Evolutionary conservation across 23 tunicate species (phyloP).

Genomic region (Phallusia fumigata): DNA sequence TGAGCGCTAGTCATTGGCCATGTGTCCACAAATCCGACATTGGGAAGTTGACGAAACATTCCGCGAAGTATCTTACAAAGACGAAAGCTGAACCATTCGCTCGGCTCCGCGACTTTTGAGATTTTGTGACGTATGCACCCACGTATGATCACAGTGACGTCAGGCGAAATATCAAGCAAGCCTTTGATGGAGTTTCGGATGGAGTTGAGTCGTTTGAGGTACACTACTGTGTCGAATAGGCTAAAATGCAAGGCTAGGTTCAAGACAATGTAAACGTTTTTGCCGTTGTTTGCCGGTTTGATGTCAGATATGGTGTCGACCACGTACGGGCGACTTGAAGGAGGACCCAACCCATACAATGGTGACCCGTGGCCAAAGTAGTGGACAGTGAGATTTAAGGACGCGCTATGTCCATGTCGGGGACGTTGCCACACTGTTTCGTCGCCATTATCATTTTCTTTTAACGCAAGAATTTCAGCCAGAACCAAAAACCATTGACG

Average conservation of each 20-base stretch:
- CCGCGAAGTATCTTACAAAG: slow-evolving; percentile 12
- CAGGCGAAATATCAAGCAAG: neutral
- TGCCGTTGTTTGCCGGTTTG: neutral
- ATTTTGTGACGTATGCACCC: slow-evolving; percentile 16
- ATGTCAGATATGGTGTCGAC: neutral
- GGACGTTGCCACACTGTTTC: slow-evolving; percentile 6
- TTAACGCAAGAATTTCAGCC: neutral
- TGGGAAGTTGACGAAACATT: neutral
- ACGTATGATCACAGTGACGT: neutral
- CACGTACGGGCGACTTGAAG: neutral
- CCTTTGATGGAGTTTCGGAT: neutral
- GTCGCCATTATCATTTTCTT: slow-evolving; percentile 2
- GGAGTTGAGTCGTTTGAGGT: neutral
- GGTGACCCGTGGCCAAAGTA: slow-evolving; percentile 4
- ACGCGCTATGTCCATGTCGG: neutral
- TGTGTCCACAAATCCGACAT: slow-evolving; percentile 15
- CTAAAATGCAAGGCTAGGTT: slow-evolving; percentile 9
- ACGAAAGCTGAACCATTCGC: slow-evolving; percentile 17
- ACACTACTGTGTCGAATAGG: neutral
- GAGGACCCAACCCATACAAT: neutral
- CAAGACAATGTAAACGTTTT: neutral
- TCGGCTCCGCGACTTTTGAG: neutral
- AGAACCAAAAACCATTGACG: neutral
- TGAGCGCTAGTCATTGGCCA: slow-evolving; percentile 8
- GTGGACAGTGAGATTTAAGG: neutral